phyloP scores from a whole-genome alignment of 2,113 vertebrate species.

The Aphyosemion australe region DNA sequence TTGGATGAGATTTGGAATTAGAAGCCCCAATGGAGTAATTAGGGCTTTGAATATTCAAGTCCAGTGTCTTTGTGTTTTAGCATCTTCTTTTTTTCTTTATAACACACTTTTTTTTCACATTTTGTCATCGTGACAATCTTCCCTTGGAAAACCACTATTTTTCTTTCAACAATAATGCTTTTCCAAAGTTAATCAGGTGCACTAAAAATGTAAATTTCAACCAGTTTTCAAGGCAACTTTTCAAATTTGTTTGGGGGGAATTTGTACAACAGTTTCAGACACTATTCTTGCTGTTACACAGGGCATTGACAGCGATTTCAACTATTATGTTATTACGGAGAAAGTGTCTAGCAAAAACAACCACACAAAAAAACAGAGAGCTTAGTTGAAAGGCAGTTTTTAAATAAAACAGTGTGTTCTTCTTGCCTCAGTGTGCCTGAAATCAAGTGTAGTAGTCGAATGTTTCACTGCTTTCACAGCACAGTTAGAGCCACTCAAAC shows the following conservation, averaged over 20 bases:
- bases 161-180: too few relatives aligned
- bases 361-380: constrained; percentile 13
- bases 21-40: not conserved
- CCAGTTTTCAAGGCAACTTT: constrained; percentile 6
- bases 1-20: not conserved
- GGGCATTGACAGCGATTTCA: not conserved
- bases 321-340: constrained; percentile 13
- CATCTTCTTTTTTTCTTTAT: not conserved
- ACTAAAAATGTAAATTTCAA: not conserved
- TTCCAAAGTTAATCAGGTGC: too few relatives aligned
- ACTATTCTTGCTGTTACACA: not conserved
- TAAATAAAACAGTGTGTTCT: constrained; percentile 32
- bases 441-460: constrained; percentile 41
- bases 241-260: not conserved
- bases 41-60: not conserved
- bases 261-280: constrained; percentile 1
- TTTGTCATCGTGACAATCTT: not conserved
- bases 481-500: constrained; percentile 33
- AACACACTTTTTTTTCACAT: not conserved
- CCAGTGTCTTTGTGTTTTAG: not conserved
- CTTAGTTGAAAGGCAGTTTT: constrained; percentile 18
- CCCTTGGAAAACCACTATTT: not conserved
- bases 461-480: constrained; percentile 13
- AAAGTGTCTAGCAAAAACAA: constrained; percentile 27
- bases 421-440: constrained; percentile 50